Base-by-base conservation (phyloP, 2,888 invertebrate genomes). In the Eupithecia tripunctaria region DNA sequence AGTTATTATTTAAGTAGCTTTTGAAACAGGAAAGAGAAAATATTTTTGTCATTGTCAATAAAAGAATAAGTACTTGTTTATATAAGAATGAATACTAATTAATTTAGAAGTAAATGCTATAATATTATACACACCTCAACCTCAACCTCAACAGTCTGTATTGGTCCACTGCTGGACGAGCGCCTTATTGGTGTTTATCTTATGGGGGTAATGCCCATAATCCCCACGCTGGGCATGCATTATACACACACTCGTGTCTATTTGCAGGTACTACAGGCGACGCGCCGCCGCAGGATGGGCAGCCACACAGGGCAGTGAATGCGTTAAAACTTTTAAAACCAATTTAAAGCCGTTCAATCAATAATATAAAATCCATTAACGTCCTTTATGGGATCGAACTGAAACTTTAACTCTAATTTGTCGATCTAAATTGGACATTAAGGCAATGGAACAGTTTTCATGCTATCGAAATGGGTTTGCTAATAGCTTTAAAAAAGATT, bases 391-490 rank as follows among this genome's bases (percentile, higher is more conserved):
- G 21, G 14, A 6, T 38, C 36, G 25, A 38, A 21, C 36, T 64
- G 7, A 64, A 64, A 41, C 25, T 36, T 60, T 63, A n/a, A 38
- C 63, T 63, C 63, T 63, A 63, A 63, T 64, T 64, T 38, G 64
- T 64, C 38, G 21, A 64, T 25, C 7, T 25, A 25, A 64, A 64
- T 38, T 32, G 64, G 64, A 64, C 36, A 36, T 64, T 36, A 64
- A 2, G 25, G 64, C 38, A 64, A 41, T 64, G 15, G 64, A 64
- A 41, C 60, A 27, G 38, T n/a, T 64, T 64, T 38, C 38, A 41
- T 25, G 36, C 21, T 41, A 15, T 64, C 32, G 32, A 63, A 64
- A 38, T 64, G 64, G 38, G 32, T 64, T 64, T 25, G 2, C 21
- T 64, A 10, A 64, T 41, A 2, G 64, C 64, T 14, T 36, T 63